phyloP scores from a whole-genome alignment of 2,113 vertebrate species.

The Scomber scombrus region DNA sequence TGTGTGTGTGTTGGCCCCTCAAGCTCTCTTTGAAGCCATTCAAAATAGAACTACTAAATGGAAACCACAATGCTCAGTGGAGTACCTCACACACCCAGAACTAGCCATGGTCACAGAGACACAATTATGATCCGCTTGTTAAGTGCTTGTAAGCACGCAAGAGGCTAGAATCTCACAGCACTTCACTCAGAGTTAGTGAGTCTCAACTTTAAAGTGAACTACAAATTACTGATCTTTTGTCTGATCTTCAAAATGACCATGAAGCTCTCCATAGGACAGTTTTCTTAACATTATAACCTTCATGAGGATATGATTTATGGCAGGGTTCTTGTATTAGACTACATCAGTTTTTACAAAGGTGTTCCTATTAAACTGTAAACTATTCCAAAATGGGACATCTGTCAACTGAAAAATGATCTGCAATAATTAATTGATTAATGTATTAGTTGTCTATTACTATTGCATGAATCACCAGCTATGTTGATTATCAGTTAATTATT shows the following conservation, averaged over 20 bases:
- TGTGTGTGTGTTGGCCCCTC: background rate
- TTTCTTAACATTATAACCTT: rapidly evolving
- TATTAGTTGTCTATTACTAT: too few species aligned
- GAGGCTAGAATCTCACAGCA: constrained; percentile 1
- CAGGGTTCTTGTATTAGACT: background rate
- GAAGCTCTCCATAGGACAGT: background rate
- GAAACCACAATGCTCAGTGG: constrained; percentile 47
- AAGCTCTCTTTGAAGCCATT: constrained; percentile 31
- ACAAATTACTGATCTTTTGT: background rate
- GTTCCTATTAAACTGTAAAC: too few species aligned
- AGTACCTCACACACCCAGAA: constrained; percentile 3
- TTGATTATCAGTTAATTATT: too few species aligned
- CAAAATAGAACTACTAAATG: constrained; percentile 32
- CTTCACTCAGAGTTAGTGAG: background rate
- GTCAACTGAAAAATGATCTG: too few species aligned
- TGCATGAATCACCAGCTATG: too few species aligned
- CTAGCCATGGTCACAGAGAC: constrained; percentile 36
- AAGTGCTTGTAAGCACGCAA: constrained; percentile 33
- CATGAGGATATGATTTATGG: background rate
- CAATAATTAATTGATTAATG: too few species aligned
- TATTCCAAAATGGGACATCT: too few species aligned
- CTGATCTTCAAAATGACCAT: background rate
- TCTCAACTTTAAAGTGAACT: background rate
- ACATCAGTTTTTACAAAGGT: too few species aligned
- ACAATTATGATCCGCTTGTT: constrained; percentile 46